Conservation (phyloP, 53 echinoderm and acorn worm species). For the Stichopus horrens region DNA sequence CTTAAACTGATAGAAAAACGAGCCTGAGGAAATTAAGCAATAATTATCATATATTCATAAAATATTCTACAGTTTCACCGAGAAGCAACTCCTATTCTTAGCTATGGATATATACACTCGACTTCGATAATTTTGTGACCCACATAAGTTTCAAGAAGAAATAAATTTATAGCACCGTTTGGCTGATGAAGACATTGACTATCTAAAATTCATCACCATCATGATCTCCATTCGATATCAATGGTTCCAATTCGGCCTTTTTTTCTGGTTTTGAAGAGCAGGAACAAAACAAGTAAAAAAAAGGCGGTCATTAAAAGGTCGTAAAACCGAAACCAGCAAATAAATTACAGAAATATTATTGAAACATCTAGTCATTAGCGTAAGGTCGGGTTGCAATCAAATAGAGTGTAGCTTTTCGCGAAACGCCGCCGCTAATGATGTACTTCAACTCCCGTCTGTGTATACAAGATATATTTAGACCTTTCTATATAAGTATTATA, state of each 20-base stretch:
- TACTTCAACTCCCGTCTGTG: too few species aligned
- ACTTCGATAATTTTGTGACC: not conserved
- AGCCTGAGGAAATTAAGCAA: too few species aligned
- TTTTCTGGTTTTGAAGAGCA: too few species aligned
- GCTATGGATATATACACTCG: too few species aligned
- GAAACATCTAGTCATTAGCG: constrained; percentile 1
- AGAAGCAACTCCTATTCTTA: too few species aligned
- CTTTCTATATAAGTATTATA: too few species aligned
- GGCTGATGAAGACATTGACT: not conserved
- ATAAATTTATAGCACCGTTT: not conserved
- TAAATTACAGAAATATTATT: constrained; percentile 6
- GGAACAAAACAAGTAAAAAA: too few species aligned
- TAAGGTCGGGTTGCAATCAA: constrained; percentile 6
- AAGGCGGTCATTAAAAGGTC: not conserved
- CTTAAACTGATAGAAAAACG: too few species aligned
- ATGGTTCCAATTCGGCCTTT: not conserved
- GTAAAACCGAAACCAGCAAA: constrained; percentile 1
- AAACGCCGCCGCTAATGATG: too few species aligned
- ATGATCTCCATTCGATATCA: not conserved
- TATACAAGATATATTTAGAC: too few species aligned
- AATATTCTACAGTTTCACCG: too few species aligned
- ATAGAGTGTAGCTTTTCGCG: not conserved
- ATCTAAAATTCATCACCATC: not conserved
- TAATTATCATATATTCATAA: too few species aligned
- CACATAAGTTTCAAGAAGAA: not conserved